Conservation (phyloP, 1,140 invertebrate genomes). For the Lerema accius region DNA sequence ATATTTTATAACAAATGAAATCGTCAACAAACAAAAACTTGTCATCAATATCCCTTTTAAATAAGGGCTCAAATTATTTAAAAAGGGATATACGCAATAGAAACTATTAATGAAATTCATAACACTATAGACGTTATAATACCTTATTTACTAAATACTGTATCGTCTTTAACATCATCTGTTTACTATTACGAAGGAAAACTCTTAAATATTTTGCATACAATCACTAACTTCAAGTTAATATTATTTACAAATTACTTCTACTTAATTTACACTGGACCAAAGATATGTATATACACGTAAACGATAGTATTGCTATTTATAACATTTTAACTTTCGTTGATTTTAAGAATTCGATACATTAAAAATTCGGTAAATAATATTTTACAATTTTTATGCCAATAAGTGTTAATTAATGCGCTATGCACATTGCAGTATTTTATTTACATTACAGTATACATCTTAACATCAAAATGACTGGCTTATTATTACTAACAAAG, state of each 20-base stretch:
- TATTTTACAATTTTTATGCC: conserved; percentile 44
- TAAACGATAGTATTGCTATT: conserved; percentile 46
- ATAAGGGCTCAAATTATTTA: conserved; percentile 80
- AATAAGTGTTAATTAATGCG: conserved; percentile 50
- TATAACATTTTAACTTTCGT: conserved; percentile 47
- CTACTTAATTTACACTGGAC: conserved; percentile 19
- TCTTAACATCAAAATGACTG: conserved; percentile 1
- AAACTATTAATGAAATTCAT: not conserved
- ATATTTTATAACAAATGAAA: conserved; percentile 52
- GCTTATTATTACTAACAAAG: not conserved
- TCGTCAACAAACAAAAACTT: conserved; percentile 48
- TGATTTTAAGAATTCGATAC: conserved; percentile 47
- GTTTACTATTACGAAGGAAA: conserved; percentile 12
- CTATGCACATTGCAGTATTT: conserved; percentile 55
- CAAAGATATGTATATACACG: conserved; percentile 50
- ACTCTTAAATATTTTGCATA: conserved; percentile 6
- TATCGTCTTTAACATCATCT: not conserved
- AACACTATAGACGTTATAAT: too few relatives aligned
- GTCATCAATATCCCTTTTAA: conserved; percentile 74
- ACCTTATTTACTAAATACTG: not conserved
- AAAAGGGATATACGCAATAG: conserved; percentile 65
- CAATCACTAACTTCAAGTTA: conserved; percentile 3
- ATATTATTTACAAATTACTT: conserved; percentile 8
- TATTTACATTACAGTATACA: conserved; percentile 35
- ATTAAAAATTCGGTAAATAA: conserved; percentile 31